Percentiles rank a stretch among this genome's conserved stretches.
These are phyloP conservation scores for Montipora cactus DNA, from an alignment of 64 coral and sea anemone genomes.

Conservation along the genomic window DNA sequence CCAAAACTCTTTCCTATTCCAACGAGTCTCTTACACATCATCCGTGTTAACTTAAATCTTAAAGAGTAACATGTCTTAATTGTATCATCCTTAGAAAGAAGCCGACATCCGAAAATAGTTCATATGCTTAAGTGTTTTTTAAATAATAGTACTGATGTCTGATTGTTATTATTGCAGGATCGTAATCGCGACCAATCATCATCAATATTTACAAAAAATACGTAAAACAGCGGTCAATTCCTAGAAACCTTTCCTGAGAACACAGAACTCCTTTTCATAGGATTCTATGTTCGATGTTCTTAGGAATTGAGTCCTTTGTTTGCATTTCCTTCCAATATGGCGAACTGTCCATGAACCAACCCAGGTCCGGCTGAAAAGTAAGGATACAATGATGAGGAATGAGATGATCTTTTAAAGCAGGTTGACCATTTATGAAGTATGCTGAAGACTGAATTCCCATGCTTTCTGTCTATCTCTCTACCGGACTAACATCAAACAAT, in stretches of 20 bases:
- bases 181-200: neutral
- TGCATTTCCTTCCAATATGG: slow-evolving; percentile 94
- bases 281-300: slow-evolving; percentile 51
- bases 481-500: too few species aligned
- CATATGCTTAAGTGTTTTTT: too few species aligned
- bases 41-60: neutral
- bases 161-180: too few species aligned
- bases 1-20: neutral
- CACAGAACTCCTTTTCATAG: neutral
- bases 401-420: too few species aligned
- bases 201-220: neutral
- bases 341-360: slow-evolving; percentile 89
- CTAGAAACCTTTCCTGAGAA: neutral
- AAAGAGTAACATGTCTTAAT: too few species aligned
- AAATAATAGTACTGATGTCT: too few species aligned
- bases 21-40: neutral
- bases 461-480: too few species aligned
- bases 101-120: too few species aligned
- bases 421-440: too few species aligned
- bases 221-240: neutral
- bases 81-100: too few species aligned
- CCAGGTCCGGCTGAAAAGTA: slow-evolving; percentile 64
- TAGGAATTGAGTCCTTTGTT: slow-evolving; percentile 71
- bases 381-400: neutral
- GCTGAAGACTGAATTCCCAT: too few species aligned